Conservation (phyloP, 2,888 invertebrate species). For the Sphecodes monilicornis region DNA sequence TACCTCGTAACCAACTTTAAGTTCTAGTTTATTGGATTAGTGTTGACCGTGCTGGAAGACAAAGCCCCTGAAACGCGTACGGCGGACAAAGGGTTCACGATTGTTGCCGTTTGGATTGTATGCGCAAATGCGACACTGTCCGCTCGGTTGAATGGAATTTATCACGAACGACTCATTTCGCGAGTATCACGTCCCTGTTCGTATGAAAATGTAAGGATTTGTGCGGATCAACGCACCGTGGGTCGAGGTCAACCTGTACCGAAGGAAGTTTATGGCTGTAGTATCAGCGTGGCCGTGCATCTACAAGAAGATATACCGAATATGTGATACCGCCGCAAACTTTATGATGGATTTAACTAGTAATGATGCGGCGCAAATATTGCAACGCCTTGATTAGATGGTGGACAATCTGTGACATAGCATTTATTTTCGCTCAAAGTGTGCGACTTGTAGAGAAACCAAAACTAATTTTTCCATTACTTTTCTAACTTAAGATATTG, state of each 20-base stretch:
- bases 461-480: not conserved
- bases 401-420: not conserved
- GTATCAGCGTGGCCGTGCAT: not conserved
- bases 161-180: constrained; percentile 23
- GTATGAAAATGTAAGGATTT: constrained; percentile 14
- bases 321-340: not conserved
- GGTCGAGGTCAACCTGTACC: not conserved
- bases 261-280: constrained; percentile 6
- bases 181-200: not conserved
- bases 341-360: constrained; percentile 6
- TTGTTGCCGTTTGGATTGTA: constrained; percentile 13
- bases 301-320: not conserved
- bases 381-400: not conserved
- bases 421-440: not conserved
- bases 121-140: not conserved
- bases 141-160: constrained; percentile 1
- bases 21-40: constrained; percentile 64
- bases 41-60: constrained; percentile 41
- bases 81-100: constrained; percentile 24
- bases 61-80: constrained; percentile 37
- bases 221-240: constrained; percentile 19
- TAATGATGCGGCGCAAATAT: constrained; percentile 9
- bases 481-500: no score
- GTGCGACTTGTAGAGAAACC: not conserved
- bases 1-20: constrained; percentile 60